Evolutionary conservation across 2,888 invertebrate genomes (phyloP).

Genomic region (Aradus depressus): DNA sequence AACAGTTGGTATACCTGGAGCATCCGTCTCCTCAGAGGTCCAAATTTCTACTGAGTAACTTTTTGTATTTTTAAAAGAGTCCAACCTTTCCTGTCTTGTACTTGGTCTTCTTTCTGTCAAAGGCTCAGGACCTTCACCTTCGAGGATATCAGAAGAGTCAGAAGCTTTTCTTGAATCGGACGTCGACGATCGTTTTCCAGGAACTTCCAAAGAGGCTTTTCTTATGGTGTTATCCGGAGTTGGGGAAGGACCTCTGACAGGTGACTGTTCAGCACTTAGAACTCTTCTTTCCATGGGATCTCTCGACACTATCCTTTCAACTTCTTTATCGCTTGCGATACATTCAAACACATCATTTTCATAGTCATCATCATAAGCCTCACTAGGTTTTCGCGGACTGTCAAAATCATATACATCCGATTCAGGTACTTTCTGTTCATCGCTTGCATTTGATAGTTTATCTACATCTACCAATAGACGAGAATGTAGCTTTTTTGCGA

Average conservation of each 20-base stretch:
- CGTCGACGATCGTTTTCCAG: no score
- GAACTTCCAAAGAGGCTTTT: no score
- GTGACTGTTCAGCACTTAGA: no score
- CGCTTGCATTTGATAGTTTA: slow-evolving; percentile 13
- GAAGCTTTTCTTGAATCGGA: slow-evolving; percentile 5
- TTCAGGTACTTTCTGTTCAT: slow-evolving; percentile 25
- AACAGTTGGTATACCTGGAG: slow-evolving; percentile 26
- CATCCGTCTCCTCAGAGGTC: slow-evolving; percentile 32
- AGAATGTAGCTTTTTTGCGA: slow-evolving; percentile 11
- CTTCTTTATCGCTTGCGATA: not conserved
- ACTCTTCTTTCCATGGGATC: no score
- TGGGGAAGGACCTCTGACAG: no score
- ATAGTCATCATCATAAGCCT: slow-evolving; percentile 20
- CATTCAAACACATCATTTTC: slow-evolving; percentile 19
- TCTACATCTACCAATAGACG: slow-evolving; percentile 10
- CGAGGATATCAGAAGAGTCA: slow-evolving; percentile 10
- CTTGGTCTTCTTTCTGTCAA: slow-evolving; percentile 32
- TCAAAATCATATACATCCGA: slow-evolving; percentile 19
- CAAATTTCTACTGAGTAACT: slow-evolving; percentile 33
- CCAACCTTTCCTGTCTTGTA: slow-evolving; percentile 32
- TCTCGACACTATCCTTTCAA: no score
- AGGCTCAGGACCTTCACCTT: slow-evolving; percentile 12
- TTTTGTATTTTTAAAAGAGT: slow-evolving; percentile 33
- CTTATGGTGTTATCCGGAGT: no score
- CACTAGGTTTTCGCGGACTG: slow-evolving; percentile 22